Conservation (phyloP, 2,113 vertebrate genomes). For the Riparia riparia region DNA sequence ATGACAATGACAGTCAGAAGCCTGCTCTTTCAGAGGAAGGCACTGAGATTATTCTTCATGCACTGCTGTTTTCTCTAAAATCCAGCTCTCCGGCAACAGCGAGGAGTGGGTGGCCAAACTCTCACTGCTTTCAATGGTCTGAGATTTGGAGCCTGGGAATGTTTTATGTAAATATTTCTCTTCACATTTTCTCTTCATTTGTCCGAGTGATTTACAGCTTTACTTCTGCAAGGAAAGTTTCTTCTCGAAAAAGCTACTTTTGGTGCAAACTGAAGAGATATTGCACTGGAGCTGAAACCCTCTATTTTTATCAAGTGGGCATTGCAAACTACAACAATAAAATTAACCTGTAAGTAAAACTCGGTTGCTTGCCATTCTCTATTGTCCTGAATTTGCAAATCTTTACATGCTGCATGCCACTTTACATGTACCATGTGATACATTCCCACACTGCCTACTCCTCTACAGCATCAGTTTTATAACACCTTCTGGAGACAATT, state of each 20-base stretch:
- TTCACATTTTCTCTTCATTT: slow-evolving; percentile 57
- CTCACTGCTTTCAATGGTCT: slow-evolving; percentile 38
- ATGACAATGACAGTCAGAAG: slow-evolving; percentile 42
- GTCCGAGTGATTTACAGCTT: slow-evolving; percentile 50
- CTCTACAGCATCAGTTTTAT: neutral
- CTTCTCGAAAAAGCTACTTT: neutral
- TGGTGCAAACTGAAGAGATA: neutral
- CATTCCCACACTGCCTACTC: slow-evolving; percentile 1
- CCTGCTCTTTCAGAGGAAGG: slow-evolving; percentile 51
- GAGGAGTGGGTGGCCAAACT: slow-evolving; percentile 39
- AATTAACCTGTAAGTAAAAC: neutral
- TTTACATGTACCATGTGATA: neutral
- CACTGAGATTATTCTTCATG: slow-evolving; percentile 26
- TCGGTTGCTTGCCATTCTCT: neutral
- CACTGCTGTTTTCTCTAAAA: slow-evolving; percentile 49
- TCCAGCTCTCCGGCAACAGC: neutral
- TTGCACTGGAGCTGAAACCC: neutral
- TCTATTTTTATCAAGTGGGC: neutral
- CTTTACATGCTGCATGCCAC: neutral
- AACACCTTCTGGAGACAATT: neutral
- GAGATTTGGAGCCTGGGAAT: slow-evolving; percentile 27
- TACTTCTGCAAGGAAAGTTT: slow-evolving; percentile 18
- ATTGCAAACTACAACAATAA: neutral
- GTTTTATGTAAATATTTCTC: slow-evolving; percentile 55
- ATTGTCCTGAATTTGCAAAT: slow-evolving; percentile 16